Base-by-base conservation (phyloP, 2,113 vertebrate genomes). In the Cromileptes altivelis region DNA sequence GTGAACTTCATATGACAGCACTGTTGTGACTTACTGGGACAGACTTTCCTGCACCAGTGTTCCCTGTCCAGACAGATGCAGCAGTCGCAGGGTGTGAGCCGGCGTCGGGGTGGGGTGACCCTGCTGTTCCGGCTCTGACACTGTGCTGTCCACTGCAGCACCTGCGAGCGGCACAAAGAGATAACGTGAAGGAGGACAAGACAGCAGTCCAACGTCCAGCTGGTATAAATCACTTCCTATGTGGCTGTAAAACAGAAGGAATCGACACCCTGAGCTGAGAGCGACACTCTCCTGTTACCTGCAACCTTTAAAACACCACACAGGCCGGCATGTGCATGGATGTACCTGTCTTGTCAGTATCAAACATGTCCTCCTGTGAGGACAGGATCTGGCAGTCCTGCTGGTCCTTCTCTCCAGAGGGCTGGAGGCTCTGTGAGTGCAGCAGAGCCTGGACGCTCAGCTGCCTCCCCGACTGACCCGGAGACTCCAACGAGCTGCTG, bases 281-380 rank as follows among this genome's bases (percentile, higher is more conserved):
- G 50, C 18, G 18, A 21, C 50, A 3, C 50, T 52, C 50, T 52
- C 18, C 50, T 52, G 18, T 52, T 52, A 52, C 18, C 50, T 9
- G 18, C 18, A 52, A 19, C 50, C 50, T 52, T 52, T 7, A 19
- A 52, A 52, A 52, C 17, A 52, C 18, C 18, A 21, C 19, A 21
- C 49, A 50, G 49, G 49, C 33, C 33, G 1, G 33, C 33, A 7
- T 8, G 6, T 37, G 33, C 8, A 0, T 23, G 27, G 0, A 23
- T 9, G 1, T 49, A 95, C 95, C 92, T 0, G 85, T 83, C 75
- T 81, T 93, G 25, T 95, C 93, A 0, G 60, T 58, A 0, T 97
- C 96, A 87, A 99, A 99, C 92, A 98, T 85, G 78, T 99, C 98
- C 69, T 98, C 96, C 88, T 99, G 97, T 23, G 95, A 97, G 57